Evolutionary conservation across 2,797 vertebrate species (phyloP).

Genomic region (Arctocebus calabarensis): DNA sequence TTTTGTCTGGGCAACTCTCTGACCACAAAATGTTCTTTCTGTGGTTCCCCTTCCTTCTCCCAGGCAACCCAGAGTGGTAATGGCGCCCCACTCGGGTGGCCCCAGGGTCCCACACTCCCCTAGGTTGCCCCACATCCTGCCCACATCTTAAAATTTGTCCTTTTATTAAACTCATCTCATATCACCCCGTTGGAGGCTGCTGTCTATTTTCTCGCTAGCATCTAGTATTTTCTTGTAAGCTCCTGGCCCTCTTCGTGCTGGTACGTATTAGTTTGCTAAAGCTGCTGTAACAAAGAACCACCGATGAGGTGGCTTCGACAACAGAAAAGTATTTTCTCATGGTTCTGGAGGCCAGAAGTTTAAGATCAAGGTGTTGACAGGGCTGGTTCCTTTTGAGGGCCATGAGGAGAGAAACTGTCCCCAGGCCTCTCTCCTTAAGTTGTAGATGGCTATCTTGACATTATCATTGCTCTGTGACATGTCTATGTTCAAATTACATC

Average conservation of each 20-base stretch:
- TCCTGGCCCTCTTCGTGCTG: neutral
- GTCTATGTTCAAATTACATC: neutral
- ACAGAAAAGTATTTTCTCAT: neutral
- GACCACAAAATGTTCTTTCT: neutral
- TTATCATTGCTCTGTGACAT: neutral
- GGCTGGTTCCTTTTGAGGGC: neutral
- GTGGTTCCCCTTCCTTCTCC: neutral
- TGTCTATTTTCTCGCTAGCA: neutral
- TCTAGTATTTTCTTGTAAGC: neutral
- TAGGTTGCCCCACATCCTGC: neutral
- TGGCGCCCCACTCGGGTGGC: neutral
- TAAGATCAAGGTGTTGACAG: neutral
- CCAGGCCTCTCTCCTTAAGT: neutral
- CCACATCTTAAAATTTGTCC: neutral
- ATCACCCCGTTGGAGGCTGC: neutral
- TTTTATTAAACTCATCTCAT: neutral
- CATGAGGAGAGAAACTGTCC: too few species aligned
- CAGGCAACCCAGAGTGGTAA: neutral
- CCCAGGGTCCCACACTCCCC: neutral
- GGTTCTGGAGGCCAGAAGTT: neutral
- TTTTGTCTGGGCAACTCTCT: neutral
- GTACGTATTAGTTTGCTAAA: neutral
- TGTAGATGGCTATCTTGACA: neutral
- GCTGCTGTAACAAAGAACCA: neutral
- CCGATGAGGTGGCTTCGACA: accelerated